Evolutionary conservation across 2,797 vertebrate genomes (phyloP).

Genomic region (Ctenochaetus hawaiiensis): DNA sequence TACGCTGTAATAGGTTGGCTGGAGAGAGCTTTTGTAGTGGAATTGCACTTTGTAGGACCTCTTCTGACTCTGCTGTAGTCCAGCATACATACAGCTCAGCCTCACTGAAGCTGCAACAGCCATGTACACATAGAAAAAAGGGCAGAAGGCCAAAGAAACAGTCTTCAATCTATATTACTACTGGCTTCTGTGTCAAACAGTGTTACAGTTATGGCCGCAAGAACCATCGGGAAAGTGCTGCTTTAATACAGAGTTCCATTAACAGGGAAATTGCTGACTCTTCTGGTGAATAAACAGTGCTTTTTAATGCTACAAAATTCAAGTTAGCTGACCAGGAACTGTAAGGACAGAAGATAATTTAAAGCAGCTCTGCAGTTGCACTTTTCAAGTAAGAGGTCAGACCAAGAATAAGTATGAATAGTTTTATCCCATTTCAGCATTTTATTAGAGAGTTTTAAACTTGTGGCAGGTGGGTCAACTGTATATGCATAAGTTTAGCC

Average conservation of each 20-base stretch:
- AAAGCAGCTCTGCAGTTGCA: neutral
- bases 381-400: neutral
- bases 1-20: constrained; percentile 33
- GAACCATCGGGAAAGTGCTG: neutral
- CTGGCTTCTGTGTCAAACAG: neutral
- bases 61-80: constrained; percentile 21
- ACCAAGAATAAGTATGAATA: neutral
- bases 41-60: constrained; percentile 33
- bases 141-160: neutral
- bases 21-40: constrained; percentile 9
- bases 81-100: neutral
- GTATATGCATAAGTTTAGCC: neutral
- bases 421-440: neutral
- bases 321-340: neutral
- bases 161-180: neutral
- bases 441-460: neutral
- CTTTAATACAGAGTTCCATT: constrained; percentile 1
- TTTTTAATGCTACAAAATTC: constrained; percentile 7
- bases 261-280: constrained; percentile 21
- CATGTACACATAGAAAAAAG: neutral
- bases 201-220: neutral
- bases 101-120: constrained; percentile 15
- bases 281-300: constrained; percentile 9
- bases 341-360: neutral
- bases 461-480: neutral